Evolutionary conservation across 2,113 vertebrate genomes (phyloP).

Genomic region (Lepus europaeus): DNA sequence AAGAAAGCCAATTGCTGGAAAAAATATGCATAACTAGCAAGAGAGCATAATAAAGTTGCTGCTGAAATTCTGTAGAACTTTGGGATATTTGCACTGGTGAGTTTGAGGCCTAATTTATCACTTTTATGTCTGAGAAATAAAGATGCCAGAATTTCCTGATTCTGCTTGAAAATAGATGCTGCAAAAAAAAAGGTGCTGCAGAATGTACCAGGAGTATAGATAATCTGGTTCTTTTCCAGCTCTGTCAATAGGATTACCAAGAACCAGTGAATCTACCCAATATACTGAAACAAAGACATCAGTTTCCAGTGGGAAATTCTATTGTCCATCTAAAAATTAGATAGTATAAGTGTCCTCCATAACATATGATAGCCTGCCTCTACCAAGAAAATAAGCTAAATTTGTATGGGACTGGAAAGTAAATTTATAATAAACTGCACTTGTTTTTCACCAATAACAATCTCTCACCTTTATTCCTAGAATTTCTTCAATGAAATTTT

Average conservation of each 20-base stretch:
- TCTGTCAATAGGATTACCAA: not conserved
- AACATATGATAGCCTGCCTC: not conserved
- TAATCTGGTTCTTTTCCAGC: not conserved
- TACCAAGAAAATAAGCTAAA: slow-evolving; percentile 1
- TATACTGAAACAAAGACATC: slow-evolving; percentile 13
- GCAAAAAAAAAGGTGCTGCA: no score
- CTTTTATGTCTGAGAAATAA: slow-evolving; percentile 37
- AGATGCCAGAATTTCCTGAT: slow-evolving; percentile 7
- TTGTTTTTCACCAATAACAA: slow-evolving; percentile 38
- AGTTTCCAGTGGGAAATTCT: not conserved
- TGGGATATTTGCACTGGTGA: not conserved
- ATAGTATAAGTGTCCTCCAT: not conserved
- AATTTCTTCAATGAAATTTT: slow-evolving; percentile 35
- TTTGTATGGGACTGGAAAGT: not conserved
- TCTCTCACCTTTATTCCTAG: slow-evolving; percentile 20
- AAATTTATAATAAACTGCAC: not conserved
- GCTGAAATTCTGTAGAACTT: slow-evolving; percentile 14
- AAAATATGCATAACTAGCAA: slow-evolving; percentile 53
- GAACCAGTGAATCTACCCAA: not conserved
- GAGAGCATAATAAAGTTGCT: slow-evolving; percentile 53
- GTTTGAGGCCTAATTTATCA: slow-evolving; percentile 36
- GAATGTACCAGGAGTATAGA: not conserved
- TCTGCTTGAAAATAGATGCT: not conserved
- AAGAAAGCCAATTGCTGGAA: slow-evolving; percentile 57
- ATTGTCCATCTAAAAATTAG: not conserved